phyloP scores from a whole-genome alignment of 2,797 vertebrate genomes.

The Coranthus polyacanthus region DNA sequence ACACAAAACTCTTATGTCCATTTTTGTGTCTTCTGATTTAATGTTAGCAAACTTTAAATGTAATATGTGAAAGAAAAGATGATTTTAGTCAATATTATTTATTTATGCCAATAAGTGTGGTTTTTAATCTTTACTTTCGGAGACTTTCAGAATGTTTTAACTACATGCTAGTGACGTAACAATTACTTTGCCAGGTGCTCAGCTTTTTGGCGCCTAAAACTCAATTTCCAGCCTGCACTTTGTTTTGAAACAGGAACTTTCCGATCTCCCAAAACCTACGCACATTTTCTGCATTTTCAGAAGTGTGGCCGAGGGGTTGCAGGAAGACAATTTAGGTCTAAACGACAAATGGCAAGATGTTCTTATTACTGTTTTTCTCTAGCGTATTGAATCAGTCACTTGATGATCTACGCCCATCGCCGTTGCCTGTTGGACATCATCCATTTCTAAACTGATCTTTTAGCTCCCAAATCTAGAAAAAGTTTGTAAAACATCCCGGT shows the following conservation, averaged over 20 bases:
- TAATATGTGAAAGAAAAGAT: not conserved
- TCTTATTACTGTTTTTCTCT: not conserved
- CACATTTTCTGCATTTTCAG: conserved; percentile 45
- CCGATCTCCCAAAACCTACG: conserved; percentile 39
- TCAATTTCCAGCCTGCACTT: conserved; percentile 50
- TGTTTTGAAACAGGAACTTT: conserved; percentile 42
- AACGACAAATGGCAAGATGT: not conserved
- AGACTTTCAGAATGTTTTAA: conserved; percentile 21
- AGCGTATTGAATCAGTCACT: too few relatives aligned
- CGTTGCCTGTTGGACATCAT: not conserved
- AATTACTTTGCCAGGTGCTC: conserved; percentile 60
- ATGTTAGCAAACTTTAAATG: conserved; percentile 13
- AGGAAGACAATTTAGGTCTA: not conserved
- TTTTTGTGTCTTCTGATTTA: not conserved
- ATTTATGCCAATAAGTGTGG: not conserved
- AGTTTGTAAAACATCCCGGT: not conserved
- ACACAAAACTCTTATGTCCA: conserved; percentile 18
- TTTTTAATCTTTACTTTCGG: not conserved
- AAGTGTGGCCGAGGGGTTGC: conserved; percentile 5
- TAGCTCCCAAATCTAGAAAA: not conserved
- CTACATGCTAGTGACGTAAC: conserved; percentile 35
- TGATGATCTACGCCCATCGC: conserved; percentile 8
- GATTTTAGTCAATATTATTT: too few relatives aligned
- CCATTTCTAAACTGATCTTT: too few relatives aligned
- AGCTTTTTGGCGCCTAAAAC: conserved; percentile 42